phyloP scores from a whole-genome alignment of 2,113 vertebrate species.

The Takifugu bimaculatus region DNA sequence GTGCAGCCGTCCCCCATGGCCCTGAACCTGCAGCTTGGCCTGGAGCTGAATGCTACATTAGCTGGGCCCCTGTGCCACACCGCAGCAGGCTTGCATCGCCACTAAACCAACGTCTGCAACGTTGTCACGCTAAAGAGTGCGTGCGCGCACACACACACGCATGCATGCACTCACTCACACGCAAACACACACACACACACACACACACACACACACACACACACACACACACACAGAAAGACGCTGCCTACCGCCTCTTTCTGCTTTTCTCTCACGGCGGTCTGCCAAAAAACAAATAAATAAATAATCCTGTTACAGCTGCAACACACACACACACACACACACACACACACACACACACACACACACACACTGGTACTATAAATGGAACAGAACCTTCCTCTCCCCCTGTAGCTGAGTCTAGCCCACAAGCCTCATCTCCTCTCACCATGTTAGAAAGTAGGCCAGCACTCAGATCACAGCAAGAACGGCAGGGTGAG shows the following conservation, averaged over 20 bases:
- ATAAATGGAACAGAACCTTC: constrained; percentile 72
- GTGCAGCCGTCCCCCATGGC: constrained; percentile 41
- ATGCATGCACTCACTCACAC: no score
- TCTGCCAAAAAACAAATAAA: constrained; percentile 29
- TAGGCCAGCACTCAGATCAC: constrained; percentile 69
- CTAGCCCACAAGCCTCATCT: constrained; percentile 62
- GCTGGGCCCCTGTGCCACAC: constrained; percentile 31
- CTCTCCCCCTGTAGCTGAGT: constrained; percentile 64
- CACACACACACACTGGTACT: constrained; percentile 45
- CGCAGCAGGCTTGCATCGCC: constrained; percentile 22
- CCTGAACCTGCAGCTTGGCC: constrained; percentile 33
- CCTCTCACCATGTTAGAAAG: constrained; percentile 70
- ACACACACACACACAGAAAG: not conserved
- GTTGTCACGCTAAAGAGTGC: not conserved
- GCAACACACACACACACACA: constrained; percentile 13
- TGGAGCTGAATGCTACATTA: constrained; percentile 27
- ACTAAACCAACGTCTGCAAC: constrained; percentile 16
- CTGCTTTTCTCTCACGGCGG: constrained; percentile 26
- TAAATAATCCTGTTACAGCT: constrained; percentile 8
- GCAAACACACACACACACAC: not conserved
- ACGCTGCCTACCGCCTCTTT: constrained; percentile 11
- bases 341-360: constrained; percentile 26
- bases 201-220: no score
- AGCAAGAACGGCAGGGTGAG: constrained; percentile 14
- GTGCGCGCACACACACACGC: no score